Base-by-base conservation (phyloP, 2,888 invertebrate genomes). In the Pseudococcus jackbeardsleyi region DNA sequence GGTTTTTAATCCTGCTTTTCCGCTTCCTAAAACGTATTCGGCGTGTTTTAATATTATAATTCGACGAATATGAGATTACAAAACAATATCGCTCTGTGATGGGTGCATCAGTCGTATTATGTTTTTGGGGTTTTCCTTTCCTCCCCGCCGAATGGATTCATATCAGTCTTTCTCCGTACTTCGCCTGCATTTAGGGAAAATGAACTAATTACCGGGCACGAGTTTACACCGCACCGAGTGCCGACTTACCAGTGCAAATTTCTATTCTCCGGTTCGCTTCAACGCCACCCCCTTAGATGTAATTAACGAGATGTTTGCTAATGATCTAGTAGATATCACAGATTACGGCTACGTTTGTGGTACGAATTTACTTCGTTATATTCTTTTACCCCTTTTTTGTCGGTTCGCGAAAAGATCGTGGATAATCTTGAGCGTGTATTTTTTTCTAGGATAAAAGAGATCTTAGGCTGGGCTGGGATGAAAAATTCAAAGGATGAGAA, bases 1-100 rank as follows among this genome's bases (percentile, higher is more conserved):
- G 46, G 72, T 72, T 64, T 86, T 87, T 77, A 68, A 48, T 87
- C 87, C 87, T 5, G 17, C 68, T 72, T 86, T 72, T 72, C 64
- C 46, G 59, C 39, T 85, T 64, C 39, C 33, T 26, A 26, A 15
- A 8, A 9, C 33, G 77, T 19, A 64, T 64, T 64, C 50, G 50
- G 17, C 50, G 50, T 50, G 50, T 50, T 50, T 50, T 50, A 50
- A 50, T 64, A 64, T 22, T 64, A 64, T 77, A 77, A 77, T 77
- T 77, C 39, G 26, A 77, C 26, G 39, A 77, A 77, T 26, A 77
- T 15, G 77, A 77, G 26, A 77, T 39, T 77, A 77, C 1, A 64
- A 64, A 64, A 64, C 77, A 26, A 77, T 77, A 77, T 77, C 26
- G 22, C 22, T 22, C 39, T 11, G 7, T 9, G 6, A 39, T 77